phyloP scores from a whole-genome alignment of 2,113 vertebrate genomes.

The Uropsilus gracilis region DNA sequence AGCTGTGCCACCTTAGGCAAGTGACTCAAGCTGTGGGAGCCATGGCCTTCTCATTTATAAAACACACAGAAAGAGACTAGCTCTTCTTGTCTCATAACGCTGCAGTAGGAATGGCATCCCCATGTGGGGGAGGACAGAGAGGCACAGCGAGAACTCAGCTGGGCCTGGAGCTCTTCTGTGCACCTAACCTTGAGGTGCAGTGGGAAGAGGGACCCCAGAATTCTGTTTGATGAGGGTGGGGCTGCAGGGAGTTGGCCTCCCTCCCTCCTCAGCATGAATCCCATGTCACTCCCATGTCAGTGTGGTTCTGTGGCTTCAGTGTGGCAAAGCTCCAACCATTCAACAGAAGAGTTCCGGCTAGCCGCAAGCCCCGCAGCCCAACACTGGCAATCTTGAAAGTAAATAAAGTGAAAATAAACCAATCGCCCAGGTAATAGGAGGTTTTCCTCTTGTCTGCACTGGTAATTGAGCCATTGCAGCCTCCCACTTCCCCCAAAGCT shows the following conservation, averaged over 20 bases:
- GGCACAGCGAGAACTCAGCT: not conserved
- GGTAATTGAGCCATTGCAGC: slow-evolving; percentile 8
- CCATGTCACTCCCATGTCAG: not conserved
- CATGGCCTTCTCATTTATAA: not conserved
- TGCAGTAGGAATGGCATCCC: not conserved
- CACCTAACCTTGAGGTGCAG: not conserved
- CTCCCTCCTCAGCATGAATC: not conserved
- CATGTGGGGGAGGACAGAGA: too few species aligned
- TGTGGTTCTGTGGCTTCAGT: fast-evolving
- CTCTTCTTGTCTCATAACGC: not conserved
- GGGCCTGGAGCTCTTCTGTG: not conserved
- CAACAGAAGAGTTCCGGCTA: not conserved
- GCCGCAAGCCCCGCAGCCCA: not conserved
- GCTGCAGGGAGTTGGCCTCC: not conserved
- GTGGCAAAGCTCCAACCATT: not conserved
- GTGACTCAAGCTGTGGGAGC: not conserved
- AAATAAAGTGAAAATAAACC: slow-evolving; percentile 66
- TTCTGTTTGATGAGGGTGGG: not conserved
- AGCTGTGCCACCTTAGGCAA: not conserved
- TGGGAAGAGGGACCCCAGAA: not conserved
- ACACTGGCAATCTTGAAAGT: not conserved
- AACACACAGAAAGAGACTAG: not conserved
- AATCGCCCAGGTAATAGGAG: slow-evolving; percentile 48
- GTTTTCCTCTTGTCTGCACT: slow-evolving; percentile 54
- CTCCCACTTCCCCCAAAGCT: not conserved